Conservation (phyloP, 2,113 vertebrate species). For the Ciconia maguari region DNA sequence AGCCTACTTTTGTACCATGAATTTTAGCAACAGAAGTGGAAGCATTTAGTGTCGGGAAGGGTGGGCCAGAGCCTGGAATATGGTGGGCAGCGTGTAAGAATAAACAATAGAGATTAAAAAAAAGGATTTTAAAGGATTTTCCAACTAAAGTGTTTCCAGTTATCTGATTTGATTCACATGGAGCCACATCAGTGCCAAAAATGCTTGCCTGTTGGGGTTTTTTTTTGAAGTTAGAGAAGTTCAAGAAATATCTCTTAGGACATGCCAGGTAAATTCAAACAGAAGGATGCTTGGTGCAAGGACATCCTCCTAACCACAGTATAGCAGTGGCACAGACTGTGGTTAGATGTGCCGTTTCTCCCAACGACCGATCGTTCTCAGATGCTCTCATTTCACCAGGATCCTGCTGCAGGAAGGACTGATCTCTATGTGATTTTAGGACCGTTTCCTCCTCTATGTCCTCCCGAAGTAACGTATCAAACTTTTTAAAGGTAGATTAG, state of each 20-base stretch:
- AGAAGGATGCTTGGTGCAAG: not conserved
- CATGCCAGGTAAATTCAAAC: conserved; percentile 21
- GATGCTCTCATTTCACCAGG: not conserved
- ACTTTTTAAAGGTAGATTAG: not conserved
- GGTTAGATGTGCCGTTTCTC: not conserved
- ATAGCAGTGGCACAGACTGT: not conserved
- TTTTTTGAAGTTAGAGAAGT: conserved; percentile 8
- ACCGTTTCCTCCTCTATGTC: not conserved
- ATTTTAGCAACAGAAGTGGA: conserved; percentile 49
- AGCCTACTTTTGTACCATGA: not conserved
- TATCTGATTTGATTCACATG: conserved; percentile 54
- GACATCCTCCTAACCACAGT: not conserved
- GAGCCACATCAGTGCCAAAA: conserved; percentile 17
- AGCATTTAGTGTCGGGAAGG: not conserved
- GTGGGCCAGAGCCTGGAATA: not conserved
- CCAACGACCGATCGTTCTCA: not conserved
- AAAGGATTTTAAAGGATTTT: conserved; percentile 27
- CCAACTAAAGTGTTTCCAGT: conserved; percentile 41
- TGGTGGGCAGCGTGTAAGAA: not conserved
- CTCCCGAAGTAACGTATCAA: not conserved
- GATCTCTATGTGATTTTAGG: not conserved
- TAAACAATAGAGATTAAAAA: not conserved
- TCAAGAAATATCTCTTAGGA: conserved; percentile 3
- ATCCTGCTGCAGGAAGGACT: not conserved
- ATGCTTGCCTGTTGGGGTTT: not conserved